These are phyloP conservation scores for Epinotia bilunana DNA, from an alignment of 2,888 invertebrate genomes.

Conservation along the genomic window DNA sequence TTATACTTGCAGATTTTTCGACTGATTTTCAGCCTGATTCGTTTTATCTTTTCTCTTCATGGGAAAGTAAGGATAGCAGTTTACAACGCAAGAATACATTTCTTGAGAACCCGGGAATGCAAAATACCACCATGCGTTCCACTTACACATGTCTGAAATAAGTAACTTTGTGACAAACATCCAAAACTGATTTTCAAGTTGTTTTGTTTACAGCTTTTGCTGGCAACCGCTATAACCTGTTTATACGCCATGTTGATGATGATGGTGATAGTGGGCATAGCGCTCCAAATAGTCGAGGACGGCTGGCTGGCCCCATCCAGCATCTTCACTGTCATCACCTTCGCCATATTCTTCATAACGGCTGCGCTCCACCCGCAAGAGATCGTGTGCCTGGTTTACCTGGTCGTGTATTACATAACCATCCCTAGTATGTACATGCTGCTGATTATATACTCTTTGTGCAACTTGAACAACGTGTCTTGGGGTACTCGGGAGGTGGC, in stretches of 20 bases:
- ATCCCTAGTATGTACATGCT: slow-evolving; percentile 98
- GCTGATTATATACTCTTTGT: slow-evolving; percentile 95
- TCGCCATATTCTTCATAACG: slow-evolving; percentile 86
- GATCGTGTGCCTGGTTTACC: slow-evolving; percentile 88
- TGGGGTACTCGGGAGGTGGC: slow-evolving; percentile 97
- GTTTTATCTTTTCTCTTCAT: too few relatives aligned
- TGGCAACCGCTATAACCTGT: slow-evolving; percentile 91
- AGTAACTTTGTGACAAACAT: too few relatives aligned
- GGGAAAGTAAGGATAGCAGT: too few relatives aligned
- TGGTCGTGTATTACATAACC: slow-evolving; percentile 91
- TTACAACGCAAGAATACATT: too few relatives aligned
- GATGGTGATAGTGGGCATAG: slow-evolving; percentile 92
- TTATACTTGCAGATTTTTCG: too few relatives aligned
- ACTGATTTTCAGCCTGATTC: too few relatives aligned
- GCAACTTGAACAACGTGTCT: slow-evolving; percentile 96
- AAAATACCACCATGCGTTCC: too few relatives aligned
- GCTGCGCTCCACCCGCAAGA: slow-evolving; percentile 92
- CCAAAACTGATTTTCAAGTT: slow-evolving; percentile 1
- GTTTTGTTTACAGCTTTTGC: slow-evolving; percentile 82
- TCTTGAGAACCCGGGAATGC: too few relatives aligned
- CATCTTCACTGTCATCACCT: slow-evolving; percentile 91
- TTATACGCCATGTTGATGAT: slow-evolving; percentile 94
- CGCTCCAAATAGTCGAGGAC: slow-evolving; percentile 90
- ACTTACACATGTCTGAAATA: too few relatives aligned
- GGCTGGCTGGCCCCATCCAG: slow-evolving; percentile 93